phyloP scores from a whole-genome alignment of 2,797 vertebrate genomes.

The Echiichthys vipera region DNA sequence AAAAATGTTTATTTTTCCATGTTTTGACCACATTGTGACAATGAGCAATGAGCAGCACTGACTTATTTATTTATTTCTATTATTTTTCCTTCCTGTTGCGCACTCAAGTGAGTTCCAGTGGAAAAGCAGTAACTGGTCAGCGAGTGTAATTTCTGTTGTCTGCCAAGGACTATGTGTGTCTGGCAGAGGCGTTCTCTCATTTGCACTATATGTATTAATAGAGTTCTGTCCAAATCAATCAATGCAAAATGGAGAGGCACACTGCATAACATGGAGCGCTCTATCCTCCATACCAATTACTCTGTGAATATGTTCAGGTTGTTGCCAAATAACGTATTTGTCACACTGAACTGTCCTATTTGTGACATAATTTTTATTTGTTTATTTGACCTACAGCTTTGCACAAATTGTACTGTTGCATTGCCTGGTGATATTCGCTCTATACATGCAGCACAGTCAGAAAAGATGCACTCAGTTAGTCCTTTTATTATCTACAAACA shows the following conservation, averaged over 20 bases:
- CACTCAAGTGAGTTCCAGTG: conserved; percentile 4
- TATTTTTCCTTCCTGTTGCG: neutral
- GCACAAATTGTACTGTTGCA: neutral
- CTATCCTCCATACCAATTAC: neutral
- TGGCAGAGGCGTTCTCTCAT: conserved; percentile 37
- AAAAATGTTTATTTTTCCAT: neutral
- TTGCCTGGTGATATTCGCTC: neutral
- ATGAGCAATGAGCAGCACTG: too few species aligned
- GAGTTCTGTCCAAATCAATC: conserved; percentile 24
- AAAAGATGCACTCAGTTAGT: neutral
- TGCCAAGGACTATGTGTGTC: conserved; percentile 59
- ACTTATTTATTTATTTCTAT: too few species aligned
- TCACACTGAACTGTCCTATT: neutral
- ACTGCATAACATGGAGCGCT: conserved; percentile 19
- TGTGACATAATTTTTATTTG: too few species aligned
- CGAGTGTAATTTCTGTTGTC: conserved; percentile 20
- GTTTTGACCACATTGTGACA: neutral
- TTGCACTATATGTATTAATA: conserved; percentile 24
- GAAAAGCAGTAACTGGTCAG: conserved; percentile 9
- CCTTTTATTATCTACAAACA: neutral
- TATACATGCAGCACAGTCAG: neutral
- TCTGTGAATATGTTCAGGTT: neutral
- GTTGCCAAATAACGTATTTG: neutral
- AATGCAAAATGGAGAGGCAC: conserved; percentile 21
- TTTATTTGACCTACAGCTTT: too few species aligned